Base-by-base conservation (phyloP, 2,888 invertebrate species). In the Xanthia icteritia region DNA sequence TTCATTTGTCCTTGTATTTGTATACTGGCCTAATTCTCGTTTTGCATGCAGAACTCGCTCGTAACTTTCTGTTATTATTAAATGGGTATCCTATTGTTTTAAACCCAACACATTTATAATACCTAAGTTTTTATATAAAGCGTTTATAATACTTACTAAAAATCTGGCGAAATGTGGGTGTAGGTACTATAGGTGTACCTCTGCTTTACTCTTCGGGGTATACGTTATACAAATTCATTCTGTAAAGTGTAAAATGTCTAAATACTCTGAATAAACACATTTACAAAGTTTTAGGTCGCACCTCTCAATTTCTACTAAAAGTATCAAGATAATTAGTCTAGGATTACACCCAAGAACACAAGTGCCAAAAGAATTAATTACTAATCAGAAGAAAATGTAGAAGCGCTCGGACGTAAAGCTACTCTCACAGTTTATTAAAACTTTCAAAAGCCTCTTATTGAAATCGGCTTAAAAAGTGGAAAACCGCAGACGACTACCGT, bases 391-490 rank as follows among this genome's bases (percentile, higher is more conserved):
- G 74, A 87, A 76, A 74, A 79, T 77, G 75, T 79, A 85, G 79
- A 81, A 78, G 65, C 70, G 74, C 61, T 85, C 54, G 87, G 79
- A 73, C 76, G 56, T 75, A 72, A 84, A 86, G 73, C 80, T 66
- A 51, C 73, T 73, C 56, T 77, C 79, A 77, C 75, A 85, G 85
- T 89, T 90, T 89, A 90, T 91, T 90, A 90, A 90, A 91, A 91
- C 89, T 90, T 90, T 80, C 69, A 63, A 79, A 88, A 91, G 85
- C 90, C 81, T 83, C 90, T 90, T 90, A 91, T 89, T 88, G 89
- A 83, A 90, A 91, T 89, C 87, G 82, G 81, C 88, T 91, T 90
- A 84, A 89, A 88, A 88, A 86, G 80, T 81, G 42, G 81, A 88
- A 86, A 89, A 87, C 88, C 89, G 79, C 87, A 85, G 77, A 86